Conservation (phyloP, 2,888 invertebrate genomes). For the Drosophila limbata region DNA sequence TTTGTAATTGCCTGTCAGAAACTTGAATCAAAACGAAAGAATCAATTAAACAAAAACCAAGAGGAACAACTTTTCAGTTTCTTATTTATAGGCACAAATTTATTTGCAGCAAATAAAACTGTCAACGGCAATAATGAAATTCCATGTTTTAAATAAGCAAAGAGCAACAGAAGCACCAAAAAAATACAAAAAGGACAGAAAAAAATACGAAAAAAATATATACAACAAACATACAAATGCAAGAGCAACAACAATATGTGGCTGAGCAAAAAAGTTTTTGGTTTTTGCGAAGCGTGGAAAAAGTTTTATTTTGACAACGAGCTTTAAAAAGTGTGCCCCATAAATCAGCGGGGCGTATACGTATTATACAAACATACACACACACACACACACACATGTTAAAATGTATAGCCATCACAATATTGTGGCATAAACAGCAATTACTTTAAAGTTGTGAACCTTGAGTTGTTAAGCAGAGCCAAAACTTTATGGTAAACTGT, state of each 20-base stretch:
- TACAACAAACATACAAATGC: not conserved
- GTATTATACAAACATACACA: constrained; percentile 19
- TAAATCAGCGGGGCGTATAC: constrained; percentile 71
- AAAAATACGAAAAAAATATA: constrained; percentile 4
- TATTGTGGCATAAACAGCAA: constrained; percentile 76
- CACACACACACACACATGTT: not conserved
- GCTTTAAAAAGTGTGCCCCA: constrained; percentile 61
- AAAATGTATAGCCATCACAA: constrained; percentile 38
- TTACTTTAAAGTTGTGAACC: constrained; percentile 63
- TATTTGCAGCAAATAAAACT: constrained; percentile 50
- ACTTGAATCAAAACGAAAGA: constrained; percentile 6
- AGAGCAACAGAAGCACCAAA: constrained; percentile 28
- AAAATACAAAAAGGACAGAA: constrained; percentile 23
- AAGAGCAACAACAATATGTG: constrained; percentile 27
- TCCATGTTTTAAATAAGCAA: constrained; percentile 35
- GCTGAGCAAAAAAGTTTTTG: constrained; percentile 32
- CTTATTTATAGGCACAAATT: constrained; percentile 26
- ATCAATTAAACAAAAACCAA: constrained; percentile 15
- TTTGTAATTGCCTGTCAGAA: constrained; percentile 26
- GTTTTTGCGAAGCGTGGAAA: constrained; percentile 29
- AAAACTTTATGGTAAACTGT: constrained; percentile 65
- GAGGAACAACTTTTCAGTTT: constrained; percentile 5
- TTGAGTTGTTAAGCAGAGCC: constrained; percentile 52
- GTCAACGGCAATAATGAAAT: constrained; percentile 42
- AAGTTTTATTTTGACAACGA: constrained; percentile 71